phyloP scores from a whole-genome alignment of 2,113 vertebrate genomes.

The Trochalopteron elliotii region DNA sequence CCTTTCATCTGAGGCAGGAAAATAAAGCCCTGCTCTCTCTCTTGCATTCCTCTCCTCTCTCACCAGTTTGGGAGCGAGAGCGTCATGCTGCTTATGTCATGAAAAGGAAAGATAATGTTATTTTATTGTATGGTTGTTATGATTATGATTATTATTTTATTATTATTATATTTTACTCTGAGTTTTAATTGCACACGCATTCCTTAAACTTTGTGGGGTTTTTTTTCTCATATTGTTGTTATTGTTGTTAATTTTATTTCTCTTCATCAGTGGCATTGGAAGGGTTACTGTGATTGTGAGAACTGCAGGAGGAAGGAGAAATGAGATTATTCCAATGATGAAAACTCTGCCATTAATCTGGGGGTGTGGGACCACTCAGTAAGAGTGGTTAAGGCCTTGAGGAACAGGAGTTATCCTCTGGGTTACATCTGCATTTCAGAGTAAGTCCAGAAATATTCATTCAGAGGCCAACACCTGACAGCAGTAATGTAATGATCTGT shows the following conservation, averaged over 20 bases:
- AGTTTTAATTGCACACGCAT: slow-evolving; percentile 72
- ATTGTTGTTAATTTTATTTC: slow-evolving; percentile 47
- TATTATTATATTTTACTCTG: slow-evolving; percentile 70
- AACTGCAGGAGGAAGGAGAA: slow-evolving; percentile 2
- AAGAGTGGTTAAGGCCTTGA: background rate
- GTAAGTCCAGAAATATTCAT: background rate
- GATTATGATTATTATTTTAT: slow-evolving; percentile 65
- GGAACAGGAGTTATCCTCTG: background rate
- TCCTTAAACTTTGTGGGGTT: slow-evolving; percentile 52
- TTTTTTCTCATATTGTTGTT: slow-evolving; percentile 39
- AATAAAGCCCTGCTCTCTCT: background rate
- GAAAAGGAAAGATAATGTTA: slow-evolving; percentile 65
- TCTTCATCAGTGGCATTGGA: slow-evolving; percentile 21
- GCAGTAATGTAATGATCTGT: background rate
- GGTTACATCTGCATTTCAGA: slow-evolving; percentile 1
- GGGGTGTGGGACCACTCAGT: background rate
- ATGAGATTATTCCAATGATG: fast-evolving
- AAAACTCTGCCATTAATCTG: background rate
- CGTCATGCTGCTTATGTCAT: slow-evolving; percentile 68
- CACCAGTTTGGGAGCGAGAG: slow-evolving; percentile 50
- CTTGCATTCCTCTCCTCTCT: slow-evolving; percentile 56
- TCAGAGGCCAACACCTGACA: background rate
- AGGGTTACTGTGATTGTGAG: slow-evolving; percentile 23
- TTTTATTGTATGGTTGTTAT: slow-evolving; percentile 54
- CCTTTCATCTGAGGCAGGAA: background rate